Evolutionary conservation across 2,888 invertebrate genomes (phyloP).

Genomic region (Seira ritae): DNA sequence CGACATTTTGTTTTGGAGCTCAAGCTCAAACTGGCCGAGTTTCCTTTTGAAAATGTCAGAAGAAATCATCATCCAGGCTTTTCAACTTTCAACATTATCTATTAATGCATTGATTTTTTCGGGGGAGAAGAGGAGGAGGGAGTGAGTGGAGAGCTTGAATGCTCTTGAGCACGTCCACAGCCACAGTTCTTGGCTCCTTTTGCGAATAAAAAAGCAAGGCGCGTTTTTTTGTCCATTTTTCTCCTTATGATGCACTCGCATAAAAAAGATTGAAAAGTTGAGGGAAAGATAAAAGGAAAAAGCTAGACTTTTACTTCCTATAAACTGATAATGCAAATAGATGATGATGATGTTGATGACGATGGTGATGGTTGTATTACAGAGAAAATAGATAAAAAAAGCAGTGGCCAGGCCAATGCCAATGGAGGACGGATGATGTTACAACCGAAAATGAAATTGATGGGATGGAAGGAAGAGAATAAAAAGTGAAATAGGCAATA

Average conservation of each 20-base stretch:
- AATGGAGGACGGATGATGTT: no score
- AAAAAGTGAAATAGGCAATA: background rate
- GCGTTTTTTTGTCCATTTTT: no score
- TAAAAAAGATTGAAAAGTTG: background rate
- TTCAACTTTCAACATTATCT: background rate
- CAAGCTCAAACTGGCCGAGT: background rate
- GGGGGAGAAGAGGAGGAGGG: no score
- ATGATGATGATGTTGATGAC: no score
- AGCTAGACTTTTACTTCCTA: background rate
- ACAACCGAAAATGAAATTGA: slow-evolving; percentile 34
- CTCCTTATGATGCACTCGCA: background rate
- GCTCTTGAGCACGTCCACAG: no score
- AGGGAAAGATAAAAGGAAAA: background rate
- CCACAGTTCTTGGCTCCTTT: background rate
- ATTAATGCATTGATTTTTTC: background rate
- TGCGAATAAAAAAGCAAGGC: background rate
- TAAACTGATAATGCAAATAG: background rate
- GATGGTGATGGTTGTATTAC: background rate
- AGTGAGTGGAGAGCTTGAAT: no score
- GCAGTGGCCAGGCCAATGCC: background rate
- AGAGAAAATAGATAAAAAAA: background rate
- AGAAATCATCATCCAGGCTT: background rate
- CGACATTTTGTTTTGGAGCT: background rate
- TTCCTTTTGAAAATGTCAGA: background rate
- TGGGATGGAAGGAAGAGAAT: slow-evolving; percentile 31